phyloP scores from a whole-genome alignment of 2,797 vertebrate species.

The Carduelis carduelis region DNA sequence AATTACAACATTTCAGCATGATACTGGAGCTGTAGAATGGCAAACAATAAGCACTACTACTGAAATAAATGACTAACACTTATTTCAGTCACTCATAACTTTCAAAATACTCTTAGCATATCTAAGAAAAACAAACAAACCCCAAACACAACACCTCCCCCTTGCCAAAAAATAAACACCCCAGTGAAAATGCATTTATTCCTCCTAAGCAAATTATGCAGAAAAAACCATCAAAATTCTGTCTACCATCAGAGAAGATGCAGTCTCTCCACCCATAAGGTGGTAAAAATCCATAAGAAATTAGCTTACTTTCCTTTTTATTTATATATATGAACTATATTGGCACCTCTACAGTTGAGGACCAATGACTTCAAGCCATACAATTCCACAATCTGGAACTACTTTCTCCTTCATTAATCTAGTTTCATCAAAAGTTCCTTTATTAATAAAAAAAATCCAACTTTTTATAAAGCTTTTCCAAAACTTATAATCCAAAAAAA shows the following conservation, averaged over 20 bases:
- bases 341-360: background rate
- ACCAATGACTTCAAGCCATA: background rate
- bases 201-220: background rate
- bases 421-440: background rate
- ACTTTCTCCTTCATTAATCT: background rate
- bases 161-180: rapidly evolving
- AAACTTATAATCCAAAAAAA: background rate
- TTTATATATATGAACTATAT: background rate
- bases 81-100: background rate
- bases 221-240: background rate
- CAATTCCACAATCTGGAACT: background rate
- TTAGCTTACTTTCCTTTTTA: background rate
- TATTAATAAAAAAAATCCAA: background rate
- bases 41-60: background rate
- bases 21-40: background rate
- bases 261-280: background rate
- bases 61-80: background rate
- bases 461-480: background rate
- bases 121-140: too few relatives aligned
- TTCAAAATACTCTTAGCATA: background rate
- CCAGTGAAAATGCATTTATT: background rate
- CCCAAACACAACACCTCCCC: background rate
- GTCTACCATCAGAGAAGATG: background rate
- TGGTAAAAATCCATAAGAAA: rapidly evolving
- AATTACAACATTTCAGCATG: background rate